phyloP scores from a whole-genome alignment of 2,797 vertebrate genomes.

The Lagodon rhomboides region DNA sequence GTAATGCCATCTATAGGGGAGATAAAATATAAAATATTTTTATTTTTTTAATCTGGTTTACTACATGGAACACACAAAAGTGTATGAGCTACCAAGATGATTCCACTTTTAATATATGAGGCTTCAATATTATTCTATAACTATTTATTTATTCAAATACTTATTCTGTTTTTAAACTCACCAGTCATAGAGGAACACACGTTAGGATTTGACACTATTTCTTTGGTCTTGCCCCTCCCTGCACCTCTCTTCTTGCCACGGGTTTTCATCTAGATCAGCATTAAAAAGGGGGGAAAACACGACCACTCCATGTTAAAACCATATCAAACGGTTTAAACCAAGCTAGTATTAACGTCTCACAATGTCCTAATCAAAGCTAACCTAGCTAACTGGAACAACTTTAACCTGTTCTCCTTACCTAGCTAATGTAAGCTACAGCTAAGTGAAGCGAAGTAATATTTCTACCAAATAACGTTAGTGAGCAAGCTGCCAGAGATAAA shows the following conservation, averaged over 20 bases:
- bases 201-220: background rate
- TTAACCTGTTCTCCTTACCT: no score
- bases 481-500: no score
- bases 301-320: background rate
- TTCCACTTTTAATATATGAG: no score
- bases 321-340: background rate
- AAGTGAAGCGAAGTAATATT: no score
- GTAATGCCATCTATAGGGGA: no score
- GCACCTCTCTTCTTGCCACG: constrained; percentile 6
- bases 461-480: no score
- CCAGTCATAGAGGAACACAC: background rate
- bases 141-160: background rate
- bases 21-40: no score
- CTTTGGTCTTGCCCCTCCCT: background rate
- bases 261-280: constrained; percentile 4
- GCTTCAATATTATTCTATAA: background rate
- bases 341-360: background rate
- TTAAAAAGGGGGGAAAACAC: background rate
- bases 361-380: no score
- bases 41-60: no score
- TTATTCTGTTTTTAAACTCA: background rate
- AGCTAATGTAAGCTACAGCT: no score
- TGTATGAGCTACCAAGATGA: background rate
- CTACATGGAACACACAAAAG: background rate
- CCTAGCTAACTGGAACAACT: no score